Conservation (phyloP, 1,140 invertebrate genomes). For the Berghia stephanieae region DNA sequence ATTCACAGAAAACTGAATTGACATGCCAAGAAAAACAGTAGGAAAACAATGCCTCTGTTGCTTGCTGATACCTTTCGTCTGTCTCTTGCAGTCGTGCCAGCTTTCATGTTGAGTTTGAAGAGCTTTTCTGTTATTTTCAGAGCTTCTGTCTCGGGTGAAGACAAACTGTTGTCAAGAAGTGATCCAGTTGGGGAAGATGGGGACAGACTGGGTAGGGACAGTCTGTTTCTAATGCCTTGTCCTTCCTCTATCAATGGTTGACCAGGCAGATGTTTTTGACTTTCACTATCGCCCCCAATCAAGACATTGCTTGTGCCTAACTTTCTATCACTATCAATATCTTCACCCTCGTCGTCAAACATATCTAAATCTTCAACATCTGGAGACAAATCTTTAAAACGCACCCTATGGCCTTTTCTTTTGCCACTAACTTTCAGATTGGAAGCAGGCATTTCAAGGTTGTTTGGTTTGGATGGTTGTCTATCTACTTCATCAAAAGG, state of each 20-base stretch:
- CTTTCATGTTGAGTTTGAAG: conserved; percentile 42
- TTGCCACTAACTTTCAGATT: not conserved
- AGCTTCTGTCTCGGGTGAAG: conserved; percentile 36
- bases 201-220: not conserved
- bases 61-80: conserved; percentile 45
- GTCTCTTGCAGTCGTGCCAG: conserved; percentile 39
- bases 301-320: not conserved
- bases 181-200: conserved; percentile 18
- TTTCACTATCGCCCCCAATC: no score
- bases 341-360: conserved; percentile 19
- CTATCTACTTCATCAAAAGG: no score
- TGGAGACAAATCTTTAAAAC: conserved; percentile 34
- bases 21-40: no score
- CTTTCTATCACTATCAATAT: conserved; percentile 21
- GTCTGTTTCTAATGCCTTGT: no score
- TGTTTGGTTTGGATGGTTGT: no score
- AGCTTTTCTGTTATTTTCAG: conserved; percentile 38
- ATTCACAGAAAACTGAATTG: no score
- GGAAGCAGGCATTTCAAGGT: not conserved
- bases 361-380: conserved; percentile 29
- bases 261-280: not conserved
- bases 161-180: conserved; percentile 25
- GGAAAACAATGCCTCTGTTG: no score
- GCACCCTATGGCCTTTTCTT: conserved; percentile 32
- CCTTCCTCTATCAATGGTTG: no score